Base-by-base conservation (phyloP, 2,888 invertebrate species). In the Venusia cambrica region DNA sequence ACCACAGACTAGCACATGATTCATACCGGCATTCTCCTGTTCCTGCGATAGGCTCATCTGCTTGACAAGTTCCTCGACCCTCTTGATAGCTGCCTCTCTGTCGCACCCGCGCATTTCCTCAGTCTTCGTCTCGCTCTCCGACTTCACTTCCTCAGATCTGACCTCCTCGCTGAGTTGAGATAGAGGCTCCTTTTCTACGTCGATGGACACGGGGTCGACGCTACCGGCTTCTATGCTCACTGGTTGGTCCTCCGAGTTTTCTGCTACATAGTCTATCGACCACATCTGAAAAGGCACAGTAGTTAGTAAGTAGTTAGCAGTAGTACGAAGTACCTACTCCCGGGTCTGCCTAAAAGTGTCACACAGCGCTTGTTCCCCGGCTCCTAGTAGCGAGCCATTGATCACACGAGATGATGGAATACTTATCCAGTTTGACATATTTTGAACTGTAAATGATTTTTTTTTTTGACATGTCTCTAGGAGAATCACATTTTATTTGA, bases 221-320 rank as follows among this genome's bases (percentile, higher is more conserved):
- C 69, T 75, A 1, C 50, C 51, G 0, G 54, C 79, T 20, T 88
- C 87, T 33, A 72, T 64, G 20, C 87, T 89, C 38, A 88, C 89
- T 21, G 72, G 67, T 14, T 85, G 88, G 17, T 73, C 78, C 2
- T 89, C 83, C 38, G 88, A 83, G 42, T 73, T 62, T 51, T 78
- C 76, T 45, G 85, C 60, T 24, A 96, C 92, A 71, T 97, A 97
- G 73, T 97, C 97, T 64, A 98, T 91, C 4, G 97, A 97, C 97
- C 98, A 98, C 97, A 98, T 97, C 96, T 97, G 66, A 4, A 59
- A 46, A 27, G n/a, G n/a, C n/a, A n/a, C n/a, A n/a, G n/a, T n/a
- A n/a, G n/a, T n/a, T n/a, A n/a, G n/a, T n/a, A n/a, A n/a, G n/a
- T n/a, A n/a, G n/a, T n/a, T n/a, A n/a, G n/a, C n/a, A n/a, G n/a